Evolutionary conservation across 1,140 invertebrate species (phyloP).

Genomic region (Tetramorium alpestre): DNA sequence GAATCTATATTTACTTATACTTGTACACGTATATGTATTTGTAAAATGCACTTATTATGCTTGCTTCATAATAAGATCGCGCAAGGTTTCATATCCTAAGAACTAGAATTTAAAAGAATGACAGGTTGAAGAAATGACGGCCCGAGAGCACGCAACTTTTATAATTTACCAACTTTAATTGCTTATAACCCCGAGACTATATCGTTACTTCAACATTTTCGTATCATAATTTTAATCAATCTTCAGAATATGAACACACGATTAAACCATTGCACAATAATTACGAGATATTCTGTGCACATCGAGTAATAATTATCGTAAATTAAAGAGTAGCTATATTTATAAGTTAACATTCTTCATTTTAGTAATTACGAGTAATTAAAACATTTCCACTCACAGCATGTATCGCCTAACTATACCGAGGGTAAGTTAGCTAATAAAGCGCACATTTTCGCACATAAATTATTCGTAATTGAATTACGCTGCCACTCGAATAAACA

Average conservation of each 20-base stretch:
- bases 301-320: background rate
- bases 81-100: background rate
- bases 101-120: background rate
- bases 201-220: background rate
- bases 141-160: background rate
- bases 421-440: slow-evolving; percentile 7
- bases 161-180: background rate
- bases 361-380: background rate
- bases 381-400: background rate
- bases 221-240: background rate
- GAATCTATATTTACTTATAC: background rate
- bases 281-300: background rate
- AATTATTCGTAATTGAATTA: slow-evolving; percentile 10
- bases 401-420: background rate
- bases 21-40: background rate
- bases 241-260: background rate
- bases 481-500: background rate
- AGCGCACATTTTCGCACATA: background rate
- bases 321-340: background rate
- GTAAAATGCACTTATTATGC: background rate
- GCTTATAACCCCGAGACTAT: background rate
- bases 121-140: no score
- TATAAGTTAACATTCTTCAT: background rate
- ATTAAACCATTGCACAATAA: background rate
- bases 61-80: no score